Percentiles rank a stretch among this genome's conserved stretches.
Conservation (phyloP, 2,797 vertebrate species). For the Sandelia bainsii region DNA sequence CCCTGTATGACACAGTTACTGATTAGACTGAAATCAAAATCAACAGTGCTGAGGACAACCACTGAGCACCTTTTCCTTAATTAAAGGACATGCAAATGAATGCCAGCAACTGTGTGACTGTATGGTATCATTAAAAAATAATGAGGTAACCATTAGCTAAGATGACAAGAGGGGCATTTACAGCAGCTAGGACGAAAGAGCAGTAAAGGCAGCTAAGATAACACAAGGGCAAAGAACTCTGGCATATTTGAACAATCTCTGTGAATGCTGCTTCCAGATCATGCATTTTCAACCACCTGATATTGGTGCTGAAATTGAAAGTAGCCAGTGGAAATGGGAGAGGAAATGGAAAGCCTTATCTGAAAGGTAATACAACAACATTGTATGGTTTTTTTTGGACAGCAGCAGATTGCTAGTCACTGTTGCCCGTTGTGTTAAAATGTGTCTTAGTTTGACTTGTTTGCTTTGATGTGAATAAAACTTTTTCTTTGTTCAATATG, state of each 20-base stretch:
- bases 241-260: slow-evolving; percentile 20
- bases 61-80: neutral
- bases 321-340: slow-evolving; percentile 17
- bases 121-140: slow-evolving; percentile 36
- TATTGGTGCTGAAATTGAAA: slow-evolving; percentile 21
- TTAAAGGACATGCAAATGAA: slow-evolving; percentile 22
- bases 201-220: neutral
- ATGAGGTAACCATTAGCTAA: slow-evolving; percentile 6
- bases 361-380: neutral
- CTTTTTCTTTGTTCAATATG: neutral
- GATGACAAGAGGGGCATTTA: slow-evolving; percentile 30
- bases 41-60: neutral
- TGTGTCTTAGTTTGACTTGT: slow-evolving; percentile 6
- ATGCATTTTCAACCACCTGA: neutral
- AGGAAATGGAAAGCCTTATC: slow-evolving; percentile 34
- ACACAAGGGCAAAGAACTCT: neutral
- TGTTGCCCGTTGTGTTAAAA: slow-evolving; percentile 1
- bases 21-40: slow-evolving; percentile 25
- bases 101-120: slow-evolving; percentile 2
- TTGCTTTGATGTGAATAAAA: neutral
- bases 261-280: neutral
- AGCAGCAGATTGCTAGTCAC: neutral
- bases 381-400: neutral
- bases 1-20: slow-evolving; percentile 3
- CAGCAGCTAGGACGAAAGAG: slow-evolving; percentile 4